Base-by-base conservation (phyloP, 2,888 invertebrate species). In the Limnephilus auricula region DNA sequence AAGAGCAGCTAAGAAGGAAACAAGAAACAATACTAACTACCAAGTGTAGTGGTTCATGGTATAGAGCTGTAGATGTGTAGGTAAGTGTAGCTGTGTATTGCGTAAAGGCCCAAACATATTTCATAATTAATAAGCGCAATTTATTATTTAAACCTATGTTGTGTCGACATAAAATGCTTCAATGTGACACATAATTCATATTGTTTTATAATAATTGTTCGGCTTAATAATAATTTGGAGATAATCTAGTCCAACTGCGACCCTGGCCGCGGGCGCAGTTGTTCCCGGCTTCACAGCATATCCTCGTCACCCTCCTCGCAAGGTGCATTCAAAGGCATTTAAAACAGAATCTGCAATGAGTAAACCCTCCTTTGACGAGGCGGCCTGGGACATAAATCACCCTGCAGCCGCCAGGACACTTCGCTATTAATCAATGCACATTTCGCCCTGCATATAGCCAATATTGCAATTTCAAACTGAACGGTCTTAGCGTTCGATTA, bases 311-410 rank as follows among this genome's bases (percentile, higher is more conserved):
- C 50, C 86, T 50, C 86, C 25, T 86, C 50, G 31, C 31, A 50
- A 31, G 85, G 86, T 86, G 86, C 86, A 86, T 50, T 50, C 30
- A n/a, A 50, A 50, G 32, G 86, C 86, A 25, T 50, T 86, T 50
- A 15, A 50, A 65, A 50, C 86, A 31, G 86, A 86, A 86, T 86
- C 34, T 32, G 50, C n/a, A 85, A 85, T 85, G 85, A 85, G 85
- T 12, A n/a, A 45, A n/a, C n/a, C 31, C 32, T 32, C 25, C 25
- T 25, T 32, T 83, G 83, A 83, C 34, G 83, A 83, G 4, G 32
- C n/a, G 79, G 25, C 30, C 30, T 0, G 32, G 34, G 83, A 25
- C 25, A 83, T 83, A 83, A 83, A 83, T 83, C 83, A 83, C 83
- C n/a, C 18, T 2, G 31, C 25, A 9, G 5, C 32, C 4, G 31